Percentiles rank a stretch among this genome's conserved stretches.
Evolutionary conservation across 53 echinoderm and acorn worm species (phyloP).

Genomic region (Antedon mediterranea): DNA sequence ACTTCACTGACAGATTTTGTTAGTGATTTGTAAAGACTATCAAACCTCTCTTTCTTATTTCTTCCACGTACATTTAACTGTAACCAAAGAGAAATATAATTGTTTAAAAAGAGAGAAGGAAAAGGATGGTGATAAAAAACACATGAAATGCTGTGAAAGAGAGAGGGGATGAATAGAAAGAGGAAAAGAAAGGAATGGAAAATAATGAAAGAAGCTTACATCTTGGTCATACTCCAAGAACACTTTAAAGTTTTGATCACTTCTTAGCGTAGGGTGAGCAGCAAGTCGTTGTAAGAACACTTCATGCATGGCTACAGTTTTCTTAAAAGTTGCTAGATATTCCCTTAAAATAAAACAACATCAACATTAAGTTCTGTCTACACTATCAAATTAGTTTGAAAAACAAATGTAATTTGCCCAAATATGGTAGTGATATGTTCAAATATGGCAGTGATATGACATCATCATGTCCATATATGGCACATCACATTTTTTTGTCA

Average conservation of each 20-base stretch:
- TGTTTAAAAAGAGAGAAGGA: too few relatives aligned
- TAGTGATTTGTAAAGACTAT: slow-evolving; percentile 69
- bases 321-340: slow-evolving; percentile 96
- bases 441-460: too few relatives aligned
- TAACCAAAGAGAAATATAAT: slow-evolving; percentile 4
- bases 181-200: background rate
- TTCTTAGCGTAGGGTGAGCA: slow-evolving; percentile 81
- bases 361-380: too few relatives aligned
- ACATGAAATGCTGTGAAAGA: too few relatives aligned
- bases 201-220: slow-evolving; percentile 34
- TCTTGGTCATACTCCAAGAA: slow-evolving; percentile 98
- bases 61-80: slow-evolving; percentile 91
- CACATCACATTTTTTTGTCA: too few relatives aligned
- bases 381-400: too few relatives aligned
- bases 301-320: slow-evolving; percentile 99
- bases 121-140: too few relatives aligned
- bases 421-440: too few relatives aligned
- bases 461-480: too few relatives aligned
- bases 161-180: too few relatives aligned
- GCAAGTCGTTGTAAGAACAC: slow-evolving; percentile 95
- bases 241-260: slow-evolving; percentile 93
- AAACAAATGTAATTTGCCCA: too few relatives aligned
- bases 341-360: slow-evolving; percentile 54
- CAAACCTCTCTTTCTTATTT: slow-evolving; percentile 88
- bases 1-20: slow-evolving; percentile 96